Evolutionary conservation across 2,888 invertebrate species (phyloP).

Genomic region (Alentia gelatinosa): DNA sequence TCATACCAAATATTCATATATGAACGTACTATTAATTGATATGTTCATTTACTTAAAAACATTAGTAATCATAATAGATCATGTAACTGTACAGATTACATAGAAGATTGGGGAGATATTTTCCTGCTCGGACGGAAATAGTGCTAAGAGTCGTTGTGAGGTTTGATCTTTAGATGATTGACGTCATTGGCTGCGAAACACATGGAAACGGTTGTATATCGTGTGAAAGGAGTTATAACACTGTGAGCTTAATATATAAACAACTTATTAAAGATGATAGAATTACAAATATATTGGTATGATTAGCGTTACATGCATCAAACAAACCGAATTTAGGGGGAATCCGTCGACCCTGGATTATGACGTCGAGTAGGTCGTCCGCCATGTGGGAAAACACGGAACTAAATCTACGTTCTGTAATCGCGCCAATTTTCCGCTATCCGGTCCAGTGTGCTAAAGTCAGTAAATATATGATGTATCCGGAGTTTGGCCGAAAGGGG

Average conservation of each 20-base stretch:
- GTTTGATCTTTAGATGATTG: not conserved
- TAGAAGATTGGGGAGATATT: not conserved
- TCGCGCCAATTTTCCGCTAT: not conserved
- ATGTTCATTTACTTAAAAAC: not conserved
- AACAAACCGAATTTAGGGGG: constrained; percentile 5
- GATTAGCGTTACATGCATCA: not conserved
- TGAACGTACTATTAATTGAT: not conserved
- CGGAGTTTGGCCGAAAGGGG: too few relatives aligned
- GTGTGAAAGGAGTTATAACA: not conserved
- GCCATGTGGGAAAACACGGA: constrained; percentile 45
- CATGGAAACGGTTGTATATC: constrained; percentile 27
- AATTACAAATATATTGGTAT: not conserved
- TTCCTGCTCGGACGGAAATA: constrained; percentile 14
- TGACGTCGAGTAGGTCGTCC: not conserved
- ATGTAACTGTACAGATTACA: not conserved
- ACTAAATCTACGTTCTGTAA: not conserved
- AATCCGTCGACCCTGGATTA: not conserved
- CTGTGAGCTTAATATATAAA: not conserved
- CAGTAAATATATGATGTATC: too few relatives aligned
- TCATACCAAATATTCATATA: not conserved
- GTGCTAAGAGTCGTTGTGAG: not conserved
- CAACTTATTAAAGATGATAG: not conserved
- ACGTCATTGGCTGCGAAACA: constrained; percentile 37
- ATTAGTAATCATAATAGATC: not conserved
- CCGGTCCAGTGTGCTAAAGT: not conserved